Conservation (phyloP, 2,797 vertebrate genomes). For the Rousettus madagascariensis region DNA sequence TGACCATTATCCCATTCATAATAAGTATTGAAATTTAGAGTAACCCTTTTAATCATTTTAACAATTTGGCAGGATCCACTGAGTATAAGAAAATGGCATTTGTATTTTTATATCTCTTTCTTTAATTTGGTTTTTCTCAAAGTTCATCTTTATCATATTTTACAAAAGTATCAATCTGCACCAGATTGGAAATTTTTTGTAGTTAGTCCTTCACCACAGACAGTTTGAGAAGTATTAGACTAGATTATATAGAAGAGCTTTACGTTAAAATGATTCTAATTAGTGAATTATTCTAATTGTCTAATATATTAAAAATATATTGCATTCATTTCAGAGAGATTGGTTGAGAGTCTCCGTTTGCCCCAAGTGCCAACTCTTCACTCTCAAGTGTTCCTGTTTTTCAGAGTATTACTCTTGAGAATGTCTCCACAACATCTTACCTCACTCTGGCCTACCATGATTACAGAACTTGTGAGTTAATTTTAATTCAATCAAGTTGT, state of each 20-base stretch:
- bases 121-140: conserved; percentile 13
- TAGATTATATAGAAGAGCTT: background rate
- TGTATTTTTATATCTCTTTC: background rate
- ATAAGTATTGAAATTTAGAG: background rate
- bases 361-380: conserved; percentile 99
- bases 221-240: background rate
- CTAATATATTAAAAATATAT: conserved; percentile 61
- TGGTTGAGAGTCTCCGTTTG: conserved; percentile 98
- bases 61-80: background rate
- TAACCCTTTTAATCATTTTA: background rate
- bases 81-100: background rate
- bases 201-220: background rate
- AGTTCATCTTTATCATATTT: conserved; percentile 25
- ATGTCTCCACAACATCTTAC: conserved; percentile 99
- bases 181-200: background rate
- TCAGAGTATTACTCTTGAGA: conserved; percentile 97
- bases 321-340: conserved; percentile 91
- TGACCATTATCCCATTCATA: background rate
- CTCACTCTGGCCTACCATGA: conserved; percentile 99
- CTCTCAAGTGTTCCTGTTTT: conserved; percentile 99
- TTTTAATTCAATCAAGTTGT: conserved; percentile 8
- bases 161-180: background rate
- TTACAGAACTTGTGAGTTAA: conserved; percentile 95
- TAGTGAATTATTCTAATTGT: conserved; percentile 21
- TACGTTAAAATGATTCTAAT: background rate